Conservation (phyloP, 2,888 invertebrate genomes). For the Flabesymbios commensalis region DNA sequence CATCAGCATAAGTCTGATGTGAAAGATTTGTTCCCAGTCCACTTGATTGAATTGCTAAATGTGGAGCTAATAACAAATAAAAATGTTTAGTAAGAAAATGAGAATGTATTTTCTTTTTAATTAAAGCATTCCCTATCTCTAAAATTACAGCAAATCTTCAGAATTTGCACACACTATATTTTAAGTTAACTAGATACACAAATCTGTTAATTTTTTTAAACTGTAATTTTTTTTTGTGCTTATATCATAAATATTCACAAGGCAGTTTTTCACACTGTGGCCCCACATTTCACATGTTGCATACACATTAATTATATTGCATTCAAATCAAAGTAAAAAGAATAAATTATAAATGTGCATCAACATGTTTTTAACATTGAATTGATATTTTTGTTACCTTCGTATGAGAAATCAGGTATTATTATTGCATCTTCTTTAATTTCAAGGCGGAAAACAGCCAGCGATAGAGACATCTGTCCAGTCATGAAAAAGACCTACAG, state of each 20-base stretch:
- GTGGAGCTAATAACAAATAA: constrained; percentile 5
- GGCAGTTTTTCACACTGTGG: too few relatives aligned
- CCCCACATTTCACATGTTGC: too few relatives aligned
- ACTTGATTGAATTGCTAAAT: constrained; percentile 3
- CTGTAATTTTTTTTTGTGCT: too few relatives aligned
- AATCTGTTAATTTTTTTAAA: too few relatives aligned
- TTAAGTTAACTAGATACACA: too few relatives aligned
- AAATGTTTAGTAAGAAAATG: neutral
- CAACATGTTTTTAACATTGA: neutral
- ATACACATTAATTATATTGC: too few relatives aligned
- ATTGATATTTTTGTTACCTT: constrained; percentile 12
- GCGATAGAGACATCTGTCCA: constrained; percentile 25
- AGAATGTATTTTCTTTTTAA: neutral
- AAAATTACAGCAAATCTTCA: too few relatives aligned
- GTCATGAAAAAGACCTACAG: too few relatives aligned
- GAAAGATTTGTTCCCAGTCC: too few relatives aligned
- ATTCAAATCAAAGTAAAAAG: neutral
- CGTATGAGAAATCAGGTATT: neutral
- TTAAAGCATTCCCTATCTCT: too few relatives aligned
- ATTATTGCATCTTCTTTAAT: constrained; percentile 18
- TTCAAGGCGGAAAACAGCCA: constrained; percentile 33
- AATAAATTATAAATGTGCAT: neutral
- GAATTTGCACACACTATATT: too few relatives aligned
- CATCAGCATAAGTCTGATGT: neutral
- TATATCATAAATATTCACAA: too few relatives aligned